Conservation (phyloP, 2,888 invertebrate genomes). For the Stenichneumon culpator region DNA sequence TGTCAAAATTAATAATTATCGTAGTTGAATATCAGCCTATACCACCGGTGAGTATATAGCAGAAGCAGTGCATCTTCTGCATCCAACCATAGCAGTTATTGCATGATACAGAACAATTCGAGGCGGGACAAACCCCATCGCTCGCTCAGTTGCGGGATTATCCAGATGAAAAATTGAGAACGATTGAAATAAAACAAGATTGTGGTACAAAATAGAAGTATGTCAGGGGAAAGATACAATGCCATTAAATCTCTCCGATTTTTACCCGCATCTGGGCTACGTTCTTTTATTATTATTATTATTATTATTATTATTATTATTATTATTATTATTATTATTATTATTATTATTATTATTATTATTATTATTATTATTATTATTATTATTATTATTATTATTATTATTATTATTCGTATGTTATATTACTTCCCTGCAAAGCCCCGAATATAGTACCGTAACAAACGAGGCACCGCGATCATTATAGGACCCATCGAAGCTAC, state of each 20-base stretch:
- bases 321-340: no score
- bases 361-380: no score
- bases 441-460: neutral
- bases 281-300: no score
- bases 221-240: slow-evolving; percentile 27
- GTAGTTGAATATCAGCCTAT: slow-evolving; percentile 9
- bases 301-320: no score
- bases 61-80: neutral
- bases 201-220: slow-evolving; percentile 11
- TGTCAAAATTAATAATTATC: neutral
- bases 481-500: slow-evolving; percentile 24
- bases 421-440: neutral
- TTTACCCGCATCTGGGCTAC: neutral
- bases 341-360: no score
- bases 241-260: neutral
- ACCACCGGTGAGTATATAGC: no score
- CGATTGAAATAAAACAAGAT: neutral
- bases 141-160: slow-evolving; percentile 4
- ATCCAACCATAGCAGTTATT: neutral
- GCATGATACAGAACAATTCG: neutral
- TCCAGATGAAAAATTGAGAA: slow-evolving; percentile 5
- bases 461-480: slow-evolving; percentile 33
- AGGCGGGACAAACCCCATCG: neutral
- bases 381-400: neutral
- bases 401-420: neutral